These are phyloP conservation scores for Asobara japonica DNA, from an alignment of 1,140 invertebrate species.

Conservation along the genomic window DNA sequence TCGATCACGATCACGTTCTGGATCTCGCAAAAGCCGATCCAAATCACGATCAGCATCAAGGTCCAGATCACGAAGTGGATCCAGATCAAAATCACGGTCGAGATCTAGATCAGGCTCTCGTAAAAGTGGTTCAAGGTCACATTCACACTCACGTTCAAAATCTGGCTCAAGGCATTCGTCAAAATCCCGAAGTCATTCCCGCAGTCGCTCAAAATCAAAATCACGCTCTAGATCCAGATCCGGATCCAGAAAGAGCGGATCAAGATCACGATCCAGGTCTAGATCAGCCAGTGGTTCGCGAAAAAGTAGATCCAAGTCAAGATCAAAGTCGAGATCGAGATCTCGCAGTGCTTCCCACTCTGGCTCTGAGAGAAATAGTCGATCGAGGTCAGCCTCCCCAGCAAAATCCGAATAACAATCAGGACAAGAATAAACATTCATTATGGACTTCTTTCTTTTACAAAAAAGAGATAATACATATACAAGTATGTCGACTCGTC, in stretches of 20 bases:
- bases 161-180: neutral
- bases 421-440: neutral
- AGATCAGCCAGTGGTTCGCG: conserved; percentile 36
- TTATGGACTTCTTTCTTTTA: neutral
- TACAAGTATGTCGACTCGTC: neutral
- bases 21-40: neutral
- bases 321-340: neutral
- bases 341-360: conserved; percentile 1
- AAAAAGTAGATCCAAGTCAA: neutral
- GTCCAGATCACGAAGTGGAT: neutral
- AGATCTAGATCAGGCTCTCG: neutral
- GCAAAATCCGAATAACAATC: neutral
- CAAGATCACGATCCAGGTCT: conserved; percentile 51
- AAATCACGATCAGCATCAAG: neutral
- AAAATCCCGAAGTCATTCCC: neutral
- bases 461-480: neutral
- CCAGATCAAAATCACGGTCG: neutral
- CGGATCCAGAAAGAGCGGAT: conserved; percentile 36
- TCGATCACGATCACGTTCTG: neutral
- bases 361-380: neutral
- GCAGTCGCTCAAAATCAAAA: conserved; percentile 26
- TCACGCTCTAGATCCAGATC: conserved; percentile 38
- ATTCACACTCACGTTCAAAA: neutral
- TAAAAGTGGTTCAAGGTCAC: conserved; percentile 18
- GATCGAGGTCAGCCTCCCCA: neutral